These are phyloP conservation scores for Linnaemya vulpina DNA, from an alignment of 2,888 invertebrate species.

Conservation along the genomic window DNA sequence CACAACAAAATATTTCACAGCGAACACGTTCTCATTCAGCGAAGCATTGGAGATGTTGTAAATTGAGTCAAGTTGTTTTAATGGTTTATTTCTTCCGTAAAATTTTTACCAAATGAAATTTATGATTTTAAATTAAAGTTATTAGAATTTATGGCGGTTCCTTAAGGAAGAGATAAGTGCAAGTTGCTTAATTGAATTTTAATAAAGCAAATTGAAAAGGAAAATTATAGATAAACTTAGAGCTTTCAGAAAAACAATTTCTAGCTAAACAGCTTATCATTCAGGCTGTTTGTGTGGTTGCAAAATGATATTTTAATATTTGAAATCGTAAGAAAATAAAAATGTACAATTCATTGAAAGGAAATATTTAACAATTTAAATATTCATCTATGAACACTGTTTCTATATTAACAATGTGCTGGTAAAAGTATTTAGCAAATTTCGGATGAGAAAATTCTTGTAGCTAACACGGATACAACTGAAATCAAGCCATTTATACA, in stretches of 20 bases:
- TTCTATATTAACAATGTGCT: background rate
- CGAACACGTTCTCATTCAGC: background rate
- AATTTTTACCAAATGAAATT: slow-evolving; percentile 15
- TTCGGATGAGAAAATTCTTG: no score
- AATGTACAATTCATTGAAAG: background rate
- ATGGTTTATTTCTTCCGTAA: background rate
- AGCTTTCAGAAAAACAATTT: no score
- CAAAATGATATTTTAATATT: background rate
- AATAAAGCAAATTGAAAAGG: background rate
- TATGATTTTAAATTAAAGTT: slow-evolving; percentile 23
- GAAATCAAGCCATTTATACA: no score
- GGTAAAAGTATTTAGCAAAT: background rate
- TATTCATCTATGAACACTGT: background rate
- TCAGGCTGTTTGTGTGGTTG: background rate
- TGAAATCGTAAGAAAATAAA: background rate
- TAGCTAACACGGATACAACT: no score
- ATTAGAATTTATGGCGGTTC: slow-evolving; percentile 6
- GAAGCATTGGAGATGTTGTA: background rate
- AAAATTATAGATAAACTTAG: background rate
- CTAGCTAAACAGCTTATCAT: no score
- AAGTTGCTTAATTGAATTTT: slow-evolving; percentile 16
- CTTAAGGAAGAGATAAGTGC: background rate
- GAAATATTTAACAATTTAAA: background rate
- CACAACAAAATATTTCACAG: slow-evolving; percentile 11
- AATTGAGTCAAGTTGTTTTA: slow-evolving; percentile 14